A percentile compares a stretch with the other conserved stretches of the same genome.
Conservation (phyloP, 1,140 invertebrate species). For the Eueides isabella region DNA sequence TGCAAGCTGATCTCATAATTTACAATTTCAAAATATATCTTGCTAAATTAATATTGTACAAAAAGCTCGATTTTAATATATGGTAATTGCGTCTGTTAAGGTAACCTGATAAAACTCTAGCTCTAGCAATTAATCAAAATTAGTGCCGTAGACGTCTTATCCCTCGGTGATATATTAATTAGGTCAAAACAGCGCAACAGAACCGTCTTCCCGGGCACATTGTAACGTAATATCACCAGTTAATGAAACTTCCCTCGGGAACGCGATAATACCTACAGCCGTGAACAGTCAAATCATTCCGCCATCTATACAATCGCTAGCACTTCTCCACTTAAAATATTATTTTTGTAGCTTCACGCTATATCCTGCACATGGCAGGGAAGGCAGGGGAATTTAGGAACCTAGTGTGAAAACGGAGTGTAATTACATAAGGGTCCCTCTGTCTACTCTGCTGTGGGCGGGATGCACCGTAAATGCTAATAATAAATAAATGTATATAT, state of each 20-base stretch:
- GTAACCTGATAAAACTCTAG: constrained; percentile 43
- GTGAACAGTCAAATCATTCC: constrained; percentile 47
- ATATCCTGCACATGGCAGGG: too few species aligned
- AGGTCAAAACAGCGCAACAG: constrained; percentile 63
- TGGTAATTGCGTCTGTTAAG: constrained; percentile 19
- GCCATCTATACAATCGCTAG: constrained; percentile 1
- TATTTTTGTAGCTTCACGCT: background rate
- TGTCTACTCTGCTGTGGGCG: too few species aligned
- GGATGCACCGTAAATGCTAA: too few species aligned
- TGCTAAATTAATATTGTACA: background rate
- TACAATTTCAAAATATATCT: background rate
- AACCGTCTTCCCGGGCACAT: constrained; percentile 57
- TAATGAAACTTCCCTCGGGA: constrained; percentile 65
- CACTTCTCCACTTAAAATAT: background rate
- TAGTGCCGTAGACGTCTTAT: constrained; percentile 55
- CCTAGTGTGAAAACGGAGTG: too few species aligned
- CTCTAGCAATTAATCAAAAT: constrained; percentile 63
- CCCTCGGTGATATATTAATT: constrained; percentile 72
- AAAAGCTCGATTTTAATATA: constrained; percentile 19
- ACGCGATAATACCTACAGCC: constrained; percentile 47
- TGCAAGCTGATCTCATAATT: too few species aligned
- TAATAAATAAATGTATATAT: too few species aligned
- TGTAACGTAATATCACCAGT: constrained; percentile 67
- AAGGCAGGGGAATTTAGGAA: too few species aligned
- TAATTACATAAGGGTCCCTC: too few species aligned